Base-by-base conservation (phyloP, 2,888 invertebrate species). In the Tolmerus cingulatus region DNA sequence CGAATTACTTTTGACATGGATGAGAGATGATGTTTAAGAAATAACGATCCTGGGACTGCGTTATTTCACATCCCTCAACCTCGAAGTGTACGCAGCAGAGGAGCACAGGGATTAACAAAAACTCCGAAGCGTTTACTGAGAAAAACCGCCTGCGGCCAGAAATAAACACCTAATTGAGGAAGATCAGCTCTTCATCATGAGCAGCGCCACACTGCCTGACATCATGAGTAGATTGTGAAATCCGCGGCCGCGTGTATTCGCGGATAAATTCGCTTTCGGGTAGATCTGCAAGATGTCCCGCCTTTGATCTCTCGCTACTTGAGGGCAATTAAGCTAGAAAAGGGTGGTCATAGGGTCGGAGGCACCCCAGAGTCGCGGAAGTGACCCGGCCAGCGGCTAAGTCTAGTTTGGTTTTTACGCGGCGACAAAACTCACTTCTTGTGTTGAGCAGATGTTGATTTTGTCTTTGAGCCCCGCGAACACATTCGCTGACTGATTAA, bases 101-200 rank as follows among this genome's bases (percentile, higher is more conserved):
- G 43, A 66, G 43, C 37, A 84, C 84, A 19, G 34, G 84, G 84
- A 84, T 84, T 74, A 84, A 40, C 74, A 66, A 84, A 66, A 81
- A 51, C 55, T 5, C 27, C 5, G 84, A 8, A 76, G 5, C 43
- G 43, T 30, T 46, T 40, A 84, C 82, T 27, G 55, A 81, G 81
- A 81, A 81, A 51, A 37, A 40, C 27, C 27, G 51, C 40, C 23
- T 37, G 14, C 37, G 2, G 86, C 55, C 86, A 86, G 86, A 86
- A 86, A 86, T 86, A 86, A 86, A 86, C 86, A 86, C 86, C 86
- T 86, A 86, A 86, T 86, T 86, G 86, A 86, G 76, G 46, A 86
- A 86, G 86, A 86, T 86, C 86, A 86, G 51, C 86, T 86, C 86
- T 86, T 86, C 86, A 86, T 86, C 86, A 51, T 86, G 76, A 74